Evolutionary conservation across 2,888 invertebrate species (phyloP).

Genomic region (Danaus chrysippus): DNA sequence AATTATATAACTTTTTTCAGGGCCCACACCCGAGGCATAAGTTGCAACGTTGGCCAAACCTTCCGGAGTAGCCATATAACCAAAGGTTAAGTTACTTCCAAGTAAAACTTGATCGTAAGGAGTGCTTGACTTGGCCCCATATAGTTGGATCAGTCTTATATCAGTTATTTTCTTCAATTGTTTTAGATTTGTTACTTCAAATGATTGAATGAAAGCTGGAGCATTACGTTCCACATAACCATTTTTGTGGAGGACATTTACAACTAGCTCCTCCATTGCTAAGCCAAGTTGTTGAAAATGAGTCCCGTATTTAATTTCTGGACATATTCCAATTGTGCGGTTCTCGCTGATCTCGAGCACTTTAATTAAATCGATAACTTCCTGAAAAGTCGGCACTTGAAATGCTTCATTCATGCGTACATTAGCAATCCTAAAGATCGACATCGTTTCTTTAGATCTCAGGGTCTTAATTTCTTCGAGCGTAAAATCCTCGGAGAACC

Average conservation of each 20-base stretch:
- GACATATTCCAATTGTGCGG: slow-evolving; percentile 61
- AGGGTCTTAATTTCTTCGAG: slow-evolving; percentile 64
- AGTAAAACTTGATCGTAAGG: slow-evolving; percentile 55
- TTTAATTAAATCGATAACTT: slow-evolving; percentile 64
- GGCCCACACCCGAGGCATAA: slow-evolving; percentile 66
- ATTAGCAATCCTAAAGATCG: slow-evolving; percentile 59
- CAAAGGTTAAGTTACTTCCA: slow-evolving; percentile 55
- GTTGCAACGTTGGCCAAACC: slow-evolving; percentile 59
- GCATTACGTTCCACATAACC: slow-evolving; percentile 50
- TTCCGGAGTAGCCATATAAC: slow-evolving; percentile 57
- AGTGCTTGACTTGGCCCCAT: slow-evolving; percentile 42
- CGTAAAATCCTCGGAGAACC: slow-evolving; percentile 72
- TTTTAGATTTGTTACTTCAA: slow-evolving; percentile 65
- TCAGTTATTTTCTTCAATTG: slow-evolving; percentile 56
- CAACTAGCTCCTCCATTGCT: slow-evolving; percentile 55
- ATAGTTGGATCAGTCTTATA: slow-evolving; percentile 58
- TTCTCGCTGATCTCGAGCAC: slow-evolving; percentile 55
- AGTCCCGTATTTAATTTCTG: slow-evolving; percentile 64
- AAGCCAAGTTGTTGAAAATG: slow-evolving; percentile 56
- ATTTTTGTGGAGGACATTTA: slow-evolving; percentile 54
- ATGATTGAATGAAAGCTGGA: slow-evolving; percentile 68
- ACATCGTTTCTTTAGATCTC: slow-evolving; percentile 56
- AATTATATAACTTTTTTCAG: slow-evolving; percentile 64
- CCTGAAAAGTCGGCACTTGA: slow-evolving; percentile 59
- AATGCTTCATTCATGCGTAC: slow-evolving; percentile 57